These are phyloP conservation scores for Orchesella flavescens DNA, from an alignment of 2,888 invertebrate genomes.

Conservation along the genomic window DNA sequence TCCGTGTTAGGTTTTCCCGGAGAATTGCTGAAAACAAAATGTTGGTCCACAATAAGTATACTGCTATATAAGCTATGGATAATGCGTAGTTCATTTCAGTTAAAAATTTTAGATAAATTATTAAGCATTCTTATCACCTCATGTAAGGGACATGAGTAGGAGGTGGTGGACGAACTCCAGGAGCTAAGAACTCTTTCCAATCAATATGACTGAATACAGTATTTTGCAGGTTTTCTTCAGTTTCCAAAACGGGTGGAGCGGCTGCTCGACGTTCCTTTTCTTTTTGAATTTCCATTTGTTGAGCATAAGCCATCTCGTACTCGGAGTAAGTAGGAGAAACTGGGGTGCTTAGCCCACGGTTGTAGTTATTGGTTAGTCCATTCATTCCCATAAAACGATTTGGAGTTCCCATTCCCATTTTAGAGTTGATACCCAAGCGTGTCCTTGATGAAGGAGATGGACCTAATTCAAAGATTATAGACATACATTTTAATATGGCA, in stretches of 20 bases:
- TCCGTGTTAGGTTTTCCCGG: conserved; percentile 29
- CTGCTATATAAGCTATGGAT: no score
- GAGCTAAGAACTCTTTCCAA: conserved; percentile 71
- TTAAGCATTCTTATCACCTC: conserved; percentile 14
- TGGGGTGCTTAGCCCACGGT: conserved; percentile 2
- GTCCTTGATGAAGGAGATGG: conserved; percentile 27
- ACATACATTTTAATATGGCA: not conserved
- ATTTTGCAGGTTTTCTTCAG: conserved; percentile 54
- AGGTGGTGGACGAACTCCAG: conserved; percentile 69
- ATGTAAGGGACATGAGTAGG: conserved; percentile 67
- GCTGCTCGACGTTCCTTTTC: conserved; percentile 49
- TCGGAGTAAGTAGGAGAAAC: conserved; percentile 43
- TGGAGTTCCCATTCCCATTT: conserved; percentile 23
- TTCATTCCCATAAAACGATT: conserved; percentile 42
- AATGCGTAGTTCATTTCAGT: no score
- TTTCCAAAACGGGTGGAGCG: conserved; percentile 5
- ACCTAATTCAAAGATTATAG: not conserved
- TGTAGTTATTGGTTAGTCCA: conserved; percentile 17
- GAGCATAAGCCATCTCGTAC: conserved; percentile 55
- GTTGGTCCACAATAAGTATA: not conserved
- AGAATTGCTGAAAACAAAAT: conserved; percentile 27
- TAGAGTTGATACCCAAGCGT: conserved; percentile 24
- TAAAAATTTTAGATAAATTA: no score
- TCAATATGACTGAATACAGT: conserved; percentile 71
- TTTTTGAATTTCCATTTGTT: conserved; percentile 54